A percentile compares a stretch with the other conserved stretches of the same genome.
Conservation (phyloP, 2,113 vertebrate species). For the Herpailurus yagouaroundi region DNA sequence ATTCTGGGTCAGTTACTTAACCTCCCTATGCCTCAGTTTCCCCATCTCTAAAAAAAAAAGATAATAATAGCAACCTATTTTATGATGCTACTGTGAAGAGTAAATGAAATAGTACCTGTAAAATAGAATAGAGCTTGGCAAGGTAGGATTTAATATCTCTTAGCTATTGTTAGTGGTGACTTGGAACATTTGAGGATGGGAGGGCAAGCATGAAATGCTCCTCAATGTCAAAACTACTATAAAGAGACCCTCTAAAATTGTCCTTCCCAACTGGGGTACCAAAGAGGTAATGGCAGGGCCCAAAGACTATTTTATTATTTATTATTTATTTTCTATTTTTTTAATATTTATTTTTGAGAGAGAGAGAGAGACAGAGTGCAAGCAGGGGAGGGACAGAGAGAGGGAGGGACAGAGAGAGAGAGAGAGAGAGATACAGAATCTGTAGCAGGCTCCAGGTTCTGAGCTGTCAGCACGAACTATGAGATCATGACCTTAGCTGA, state of each 20-base stretch:
- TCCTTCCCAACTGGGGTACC: neutral
- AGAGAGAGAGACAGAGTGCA: too few relatives aligned
- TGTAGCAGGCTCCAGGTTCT: too few relatives aligned
- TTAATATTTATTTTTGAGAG: too few relatives aligned
- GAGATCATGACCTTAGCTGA: too few relatives aligned
- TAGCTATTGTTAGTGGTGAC: neutral
- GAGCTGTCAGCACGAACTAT: too few relatives aligned
- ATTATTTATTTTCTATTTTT: too few relatives aligned
- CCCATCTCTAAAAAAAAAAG: neutral
- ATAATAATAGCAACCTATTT: neutral
- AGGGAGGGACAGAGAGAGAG: too few relatives aligned
- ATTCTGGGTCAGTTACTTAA: neutral
- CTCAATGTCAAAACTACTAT: neutral
- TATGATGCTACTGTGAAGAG: neutral
- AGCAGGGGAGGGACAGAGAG: too few relatives aligned
- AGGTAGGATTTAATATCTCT: neutral
- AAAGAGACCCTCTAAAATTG: neutral
- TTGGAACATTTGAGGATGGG: neutral
- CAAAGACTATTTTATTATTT: neutral
- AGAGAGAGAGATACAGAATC: too few relatives aligned
- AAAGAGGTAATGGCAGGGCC: neutral
- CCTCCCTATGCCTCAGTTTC: neutral
- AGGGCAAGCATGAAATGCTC: neutral
- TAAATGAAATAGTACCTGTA: neutral
- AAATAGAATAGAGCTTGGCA: neutral